These are phyloP conservation scores for Oreamnos americanus DNA, from an alignment of 2,113 vertebrate genomes.

Conservation along the genomic window DNA sequence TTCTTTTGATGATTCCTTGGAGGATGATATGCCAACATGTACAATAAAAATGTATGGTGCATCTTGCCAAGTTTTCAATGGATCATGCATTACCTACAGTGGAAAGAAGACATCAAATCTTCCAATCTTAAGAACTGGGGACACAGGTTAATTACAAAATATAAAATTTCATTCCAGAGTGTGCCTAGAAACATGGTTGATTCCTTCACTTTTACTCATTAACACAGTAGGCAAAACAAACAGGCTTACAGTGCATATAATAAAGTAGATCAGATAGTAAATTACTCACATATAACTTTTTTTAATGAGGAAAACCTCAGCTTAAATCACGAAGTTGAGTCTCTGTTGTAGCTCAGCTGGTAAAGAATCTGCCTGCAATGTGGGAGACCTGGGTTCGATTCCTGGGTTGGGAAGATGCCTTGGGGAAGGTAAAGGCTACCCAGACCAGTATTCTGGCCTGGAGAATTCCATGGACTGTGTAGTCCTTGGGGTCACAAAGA, in stretches of 20 bases:
- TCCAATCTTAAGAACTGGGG: slow-evolving; percentile 9
- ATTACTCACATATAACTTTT: background rate
- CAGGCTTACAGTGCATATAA: background rate
- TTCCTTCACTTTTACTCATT: background rate
- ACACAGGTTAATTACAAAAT: background rate
- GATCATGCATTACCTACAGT: slow-evolving; percentile 84
- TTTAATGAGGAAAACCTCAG: background rate
- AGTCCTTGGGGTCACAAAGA: background rate
- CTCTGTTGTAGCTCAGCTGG: background rate
- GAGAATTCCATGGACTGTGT: background rate
- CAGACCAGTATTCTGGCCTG: background rate
- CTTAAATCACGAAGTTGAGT: background rate
- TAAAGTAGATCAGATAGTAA: background rate
- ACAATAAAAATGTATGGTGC: slow-evolving; percentile 95
- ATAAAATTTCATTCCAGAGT: background rate
- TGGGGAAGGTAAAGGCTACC: background rate
- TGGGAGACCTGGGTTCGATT: background rate
- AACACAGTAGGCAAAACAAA: background rate
- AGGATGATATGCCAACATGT: slow-evolving; percentile 77
- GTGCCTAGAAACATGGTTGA: background rate
- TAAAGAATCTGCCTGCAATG: background rate
- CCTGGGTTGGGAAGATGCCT: background rate
- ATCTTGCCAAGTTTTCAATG: slow-evolving; percentile 92
- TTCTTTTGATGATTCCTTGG: slow-evolving; percentile 73
- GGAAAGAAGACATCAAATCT: background rate